These are phyloP conservation scores for Hydrochoerus hydrochaeris DNA, from an alignment of 2,113 vertebrate species.

Conservation along the genomic window DNA sequence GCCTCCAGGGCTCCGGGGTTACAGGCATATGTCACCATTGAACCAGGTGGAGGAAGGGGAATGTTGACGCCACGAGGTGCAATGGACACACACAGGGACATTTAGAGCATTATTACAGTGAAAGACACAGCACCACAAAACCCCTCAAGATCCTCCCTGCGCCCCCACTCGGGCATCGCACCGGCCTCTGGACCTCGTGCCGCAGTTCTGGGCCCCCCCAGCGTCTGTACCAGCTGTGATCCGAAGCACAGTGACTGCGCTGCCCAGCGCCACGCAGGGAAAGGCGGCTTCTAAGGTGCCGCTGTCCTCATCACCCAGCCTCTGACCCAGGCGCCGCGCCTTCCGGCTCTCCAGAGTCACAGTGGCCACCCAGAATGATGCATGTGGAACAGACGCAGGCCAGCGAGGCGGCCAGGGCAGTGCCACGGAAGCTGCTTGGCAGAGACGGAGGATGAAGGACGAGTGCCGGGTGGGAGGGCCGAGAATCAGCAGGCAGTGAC, in stretches of 20 bases:
- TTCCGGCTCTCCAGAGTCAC: not conserved
- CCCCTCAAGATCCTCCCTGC: not conserved
- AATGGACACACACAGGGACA: no score
- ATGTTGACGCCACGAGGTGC: accelerated
- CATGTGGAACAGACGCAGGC: not conserved
- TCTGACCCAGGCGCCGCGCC: not conserved
- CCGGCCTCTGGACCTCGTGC: not conserved
- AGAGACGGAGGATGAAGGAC: not conserved
- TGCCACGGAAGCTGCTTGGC: not conserved
- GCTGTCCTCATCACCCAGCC: not conserved
- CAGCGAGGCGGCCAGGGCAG: not conserved
- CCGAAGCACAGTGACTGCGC: not conserved
- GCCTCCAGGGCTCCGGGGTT: not conserved
- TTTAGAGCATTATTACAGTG: not conserved
- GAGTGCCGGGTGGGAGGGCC: accelerated
- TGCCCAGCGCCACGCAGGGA: not conserved
- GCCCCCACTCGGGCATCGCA: no score
- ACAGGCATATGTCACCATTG: not conserved
- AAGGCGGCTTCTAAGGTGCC: no score
- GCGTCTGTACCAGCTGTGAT: not conserved
- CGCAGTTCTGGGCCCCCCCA: not conserved
- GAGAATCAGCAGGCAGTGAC: not conserved
- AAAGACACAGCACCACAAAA: not conserved
- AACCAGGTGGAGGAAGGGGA: not conserved
- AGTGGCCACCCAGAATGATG: not conserved